Conservation (phyloP, 2,113 vertebrate species). For the Xenotilapia flavipinnis region DNA sequence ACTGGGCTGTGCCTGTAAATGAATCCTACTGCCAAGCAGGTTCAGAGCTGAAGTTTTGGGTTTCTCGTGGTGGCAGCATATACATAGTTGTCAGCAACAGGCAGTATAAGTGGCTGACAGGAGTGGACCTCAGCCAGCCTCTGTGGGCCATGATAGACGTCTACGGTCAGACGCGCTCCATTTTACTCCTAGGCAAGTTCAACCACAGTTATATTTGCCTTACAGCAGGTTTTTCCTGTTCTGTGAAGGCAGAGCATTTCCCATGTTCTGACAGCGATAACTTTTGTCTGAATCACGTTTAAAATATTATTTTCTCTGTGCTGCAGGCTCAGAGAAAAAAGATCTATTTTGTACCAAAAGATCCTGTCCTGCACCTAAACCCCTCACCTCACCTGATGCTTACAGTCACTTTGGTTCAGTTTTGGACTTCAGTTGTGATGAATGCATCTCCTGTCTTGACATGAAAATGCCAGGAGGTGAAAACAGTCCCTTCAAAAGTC, state of each 20-base stretch:
- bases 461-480: not conserved
- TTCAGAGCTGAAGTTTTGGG: slow-evolving; percentile 73
- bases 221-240: not conserved
- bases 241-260: not conserved
- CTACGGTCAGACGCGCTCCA: slow-evolving; percentile 74
- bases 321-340: slow-evolving; percentile 60
- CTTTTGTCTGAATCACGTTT: not conserved
- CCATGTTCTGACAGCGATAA: not conserved
- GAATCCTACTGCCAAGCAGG: slow-evolving; percentile 26
- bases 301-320: not conserved
- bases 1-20: slow-evolving; percentile 61
- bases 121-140: slow-evolving; percentile 33
- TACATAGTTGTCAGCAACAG: not conserved
- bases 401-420: not conserved
- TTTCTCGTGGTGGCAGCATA: slow-evolving; percentile 48
- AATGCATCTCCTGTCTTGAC: not conserved
- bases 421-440: not conserved
- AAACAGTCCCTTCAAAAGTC: not conserved
- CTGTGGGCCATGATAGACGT: slow-evolving; percentile 83
- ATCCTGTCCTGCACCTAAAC: slow-evolving; percentile 51
- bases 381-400: not conserved
- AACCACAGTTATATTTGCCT: not conserved
- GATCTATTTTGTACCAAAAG: not conserved
- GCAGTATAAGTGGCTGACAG: not conserved
- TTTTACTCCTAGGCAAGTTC: slow-evolving; percentile 73